A percentile compares a stretch with the other conserved stretches of the same genome.
These are phyloP conservation scores for Drosophila kambysellisi DNA, from an alignment of 2,888 invertebrate genomes.

Conservation along the genomic window DNA sequence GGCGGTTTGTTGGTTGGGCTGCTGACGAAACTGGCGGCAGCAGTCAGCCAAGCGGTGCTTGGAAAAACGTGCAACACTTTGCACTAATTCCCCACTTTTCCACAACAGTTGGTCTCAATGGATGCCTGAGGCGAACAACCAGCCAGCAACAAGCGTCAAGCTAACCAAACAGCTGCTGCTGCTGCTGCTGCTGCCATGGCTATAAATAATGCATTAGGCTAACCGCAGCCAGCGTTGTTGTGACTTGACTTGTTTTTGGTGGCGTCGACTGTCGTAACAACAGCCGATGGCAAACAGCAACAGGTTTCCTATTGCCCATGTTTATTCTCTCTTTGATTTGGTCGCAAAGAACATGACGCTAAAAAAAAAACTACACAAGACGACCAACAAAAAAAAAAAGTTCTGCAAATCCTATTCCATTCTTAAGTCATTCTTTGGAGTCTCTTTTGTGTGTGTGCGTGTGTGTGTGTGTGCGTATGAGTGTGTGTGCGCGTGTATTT, in stretches of 20 bases:
- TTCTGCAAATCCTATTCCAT: not conserved
- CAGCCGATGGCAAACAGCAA: constrained; percentile 39
- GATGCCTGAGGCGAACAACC: constrained; percentile 14
- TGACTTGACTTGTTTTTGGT: constrained; percentile 40
- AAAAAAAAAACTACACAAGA: not conserved
- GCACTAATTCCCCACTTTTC: constrained; percentile 64
- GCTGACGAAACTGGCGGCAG: constrained; percentile 53
- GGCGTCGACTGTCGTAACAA: constrained; percentile 49
- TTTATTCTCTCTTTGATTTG: constrained; percentile 35
- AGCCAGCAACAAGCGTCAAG: constrained; percentile 14
- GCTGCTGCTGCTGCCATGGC: constrained; percentile 34
- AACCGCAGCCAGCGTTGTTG: constrained; percentile 54
- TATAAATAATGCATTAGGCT: constrained; percentile 69
- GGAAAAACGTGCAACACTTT: constrained; percentile 68
- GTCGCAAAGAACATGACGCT: constrained; percentile 37
- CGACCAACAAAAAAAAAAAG: not conserved
- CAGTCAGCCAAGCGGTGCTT: constrained; percentile 55
- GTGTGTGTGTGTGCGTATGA: not conserved
- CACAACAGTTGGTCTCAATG: constrained; percentile 29
- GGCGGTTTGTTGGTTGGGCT: constrained; percentile 16
- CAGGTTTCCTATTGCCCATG: constrained; percentile 54
- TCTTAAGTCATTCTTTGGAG: constrained; percentile 1
- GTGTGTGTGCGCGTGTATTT: not conserved
- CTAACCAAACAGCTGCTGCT: constrained; percentile 12
- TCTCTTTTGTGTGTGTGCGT: not conserved